These are phyloP conservation scores for Dilophus febrilis DNA, from an alignment of 2,888 invertebrate species.

Conservation along the genomic window DNA sequence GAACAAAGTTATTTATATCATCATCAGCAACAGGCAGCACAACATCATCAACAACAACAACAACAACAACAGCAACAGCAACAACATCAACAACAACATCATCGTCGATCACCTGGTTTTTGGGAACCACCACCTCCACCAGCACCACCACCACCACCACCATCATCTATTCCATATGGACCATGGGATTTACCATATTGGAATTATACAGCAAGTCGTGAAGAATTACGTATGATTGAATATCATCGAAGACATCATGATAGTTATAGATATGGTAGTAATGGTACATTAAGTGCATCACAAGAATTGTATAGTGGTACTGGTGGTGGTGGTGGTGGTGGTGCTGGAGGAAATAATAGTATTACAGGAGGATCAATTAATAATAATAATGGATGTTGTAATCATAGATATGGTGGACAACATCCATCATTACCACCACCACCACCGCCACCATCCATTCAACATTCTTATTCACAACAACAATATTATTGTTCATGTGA, in stretches of 20 bases:
- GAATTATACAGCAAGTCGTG: slow-evolving; percentile 11
- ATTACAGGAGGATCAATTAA: too few relatives aligned
- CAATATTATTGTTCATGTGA: slow-evolving; percentile 9
- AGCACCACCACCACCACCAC: slow-evolving; percentile 6
- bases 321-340: slow-evolving; percentile 4
- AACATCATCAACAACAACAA: slow-evolving; percentile 1
- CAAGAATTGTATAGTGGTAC: slow-evolving; percentile 9
- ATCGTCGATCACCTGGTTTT: slow-evolving; percentile 11
- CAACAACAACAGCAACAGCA: neutral
- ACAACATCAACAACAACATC: neutral
- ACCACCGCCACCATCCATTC: slow-evolving; percentile 8
- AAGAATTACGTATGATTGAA: slow-evolving; percentile 12
- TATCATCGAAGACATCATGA: slow-evolving; percentile 35
- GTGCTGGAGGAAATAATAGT: slow-evolving; percentile 3
- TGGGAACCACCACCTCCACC: slow-evolving; percentile 13
- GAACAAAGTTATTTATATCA: neutral
- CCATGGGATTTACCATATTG: slow-evolving; percentile 8
- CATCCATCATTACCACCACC: slow-evolving; percentile 13
- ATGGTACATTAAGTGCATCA: slow-evolving; percentile 18
- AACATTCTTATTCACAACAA: slow-evolving; percentile 7
- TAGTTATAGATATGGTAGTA: slow-evolving; percentile 32
- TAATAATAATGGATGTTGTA: slow-evolving; percentile 1
- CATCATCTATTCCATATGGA: slow-evolving; percentile 7
- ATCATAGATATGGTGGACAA: slow-evolving; percentile 8
- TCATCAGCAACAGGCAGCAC: too few relatives aligned